Evolutionary conservation across 2,888 invertebrate species (phyloP), one percentile per base, ranked within the genome.

Genomic region (Oxystoma pomonae): DNA sequence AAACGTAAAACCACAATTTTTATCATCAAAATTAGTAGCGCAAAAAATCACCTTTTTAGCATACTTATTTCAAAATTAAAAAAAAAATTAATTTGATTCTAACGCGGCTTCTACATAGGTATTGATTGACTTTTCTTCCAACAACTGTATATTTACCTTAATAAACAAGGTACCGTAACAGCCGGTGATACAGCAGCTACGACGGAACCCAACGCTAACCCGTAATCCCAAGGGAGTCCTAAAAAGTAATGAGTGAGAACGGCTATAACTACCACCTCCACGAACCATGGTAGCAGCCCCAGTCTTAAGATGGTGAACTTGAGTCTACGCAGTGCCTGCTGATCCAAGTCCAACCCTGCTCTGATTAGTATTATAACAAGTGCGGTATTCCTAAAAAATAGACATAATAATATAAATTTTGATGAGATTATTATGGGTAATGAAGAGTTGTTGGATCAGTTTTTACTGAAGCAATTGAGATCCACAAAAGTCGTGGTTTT

Each of bases 111-210:
- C n/a, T n/a, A n/a, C n/a, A n/a, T n/a, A n/a, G n/a, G n/a, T n/a
- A n/a, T n/a, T n/a, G n/a, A n/a, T n/a, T n/a, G n/a, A n/a, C n/a
- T n/a, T n/a, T n/a, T n/a, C n/a, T n/a, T n/a, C n/a, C n/a, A n/a
- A n/a, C n/a, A n/a, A n/a, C n/a, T 35, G 12, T 35, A 53, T 19
- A 20, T 20, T 61, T 63, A 67, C 67, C 67, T 67, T 62, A 98
- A 90, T 66, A 98, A 85, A 71, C 94, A 94, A 0, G 98, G 97
- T 17, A 98, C 97, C 7, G 98, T 92, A 20, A 98, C 97, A 1
- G 98, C 98, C 0, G 98, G 98, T 0, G 96, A 95, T 1, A 98
- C 97, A 0, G 97, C 98, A 0, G 96, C 93, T 64, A 95, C 82
- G 65, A 94, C 87, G 35, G 92, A 87, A 16, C 95, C 96, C 51